Evolutionary conservation across 2,797 vertebrate genomes (phyloP), one percentile per base, ranked within the genome.

Genomic region (Tapera naevia): DNA sequence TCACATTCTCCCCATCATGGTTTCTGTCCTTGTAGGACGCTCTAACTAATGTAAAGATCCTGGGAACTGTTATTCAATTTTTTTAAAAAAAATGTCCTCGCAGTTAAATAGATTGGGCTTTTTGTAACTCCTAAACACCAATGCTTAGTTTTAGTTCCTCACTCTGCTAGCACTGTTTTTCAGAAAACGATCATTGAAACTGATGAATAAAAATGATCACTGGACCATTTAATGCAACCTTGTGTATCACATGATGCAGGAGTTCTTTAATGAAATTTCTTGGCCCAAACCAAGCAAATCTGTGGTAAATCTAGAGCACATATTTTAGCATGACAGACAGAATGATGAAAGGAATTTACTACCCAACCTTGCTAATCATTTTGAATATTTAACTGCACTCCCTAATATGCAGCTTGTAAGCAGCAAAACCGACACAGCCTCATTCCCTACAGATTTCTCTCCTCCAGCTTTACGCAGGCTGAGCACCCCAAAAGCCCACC

Each of bases 201-300:
- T 92, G 89, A 95, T 93, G 86, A 89, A 89, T 4, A 92, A 82
- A 79, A 89, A 90, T 50, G 76, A 88, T 95, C 80, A 73, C 80
- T 4, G 19, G 70, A 94, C 60, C 94, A 91, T 93, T 95, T 91
- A 94, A 86, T 88, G 89, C 75, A 81, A 84, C 94, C 95, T 91
- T 88, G 76, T 90, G 76, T 39, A 84, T 93, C 94, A 92, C 91
- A 88, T 88, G 95, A 60, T 89, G 66, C 76, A 88, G 93, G 92
- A 96, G 69, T 94, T 94, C 78, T 87, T 95, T 94, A 94, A 95
- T 95, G 92, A 95, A 93, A 97, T 97, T 94, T 92, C 87, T 76
- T 88, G 85, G 87, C 82, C 93, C 62, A 91, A 93, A 84, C 70
- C 85, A 79, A 94, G 88, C 88, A 96, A 94, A 94, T 94, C 76